Base-by-base conservation (phyloP, 1,140 invertebrate species). In the Leptinotarsa undecemlineata region DNA sequence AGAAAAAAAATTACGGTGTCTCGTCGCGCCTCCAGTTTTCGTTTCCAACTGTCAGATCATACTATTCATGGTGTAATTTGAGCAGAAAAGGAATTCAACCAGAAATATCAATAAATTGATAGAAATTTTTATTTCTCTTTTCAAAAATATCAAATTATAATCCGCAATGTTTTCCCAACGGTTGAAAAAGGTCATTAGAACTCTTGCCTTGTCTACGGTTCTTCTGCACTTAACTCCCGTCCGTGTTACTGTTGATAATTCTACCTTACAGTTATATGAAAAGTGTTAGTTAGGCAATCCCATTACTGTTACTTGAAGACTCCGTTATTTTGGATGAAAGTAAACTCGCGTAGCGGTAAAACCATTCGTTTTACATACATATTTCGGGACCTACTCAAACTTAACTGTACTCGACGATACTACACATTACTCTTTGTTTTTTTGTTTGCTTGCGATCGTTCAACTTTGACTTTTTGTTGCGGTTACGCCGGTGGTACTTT, bases 281-380 rank as follows among this genome's bases (percentile, higher is more conserved):
- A 76, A 76, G 74, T 76, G 74, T 73, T 75, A 75, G 74, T 75
- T 76, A 61, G 69, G 71, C 71, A 76, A 76, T 72, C 63, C 74
- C 60, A 70, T 76, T 76, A 76, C 70, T 71, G 74, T 71, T 71
- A 71, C 69, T 71, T 60, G 23, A 61, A 62, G 26, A 33, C n/a
- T 33, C 70, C 70, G 74, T 72, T 73, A 72, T 21, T 62, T 76
- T 48, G 70, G 74, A 67, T 76, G 74, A 76, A 76, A 76, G 74
- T 76, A 73, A 76, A 76, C 64, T 76, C 67, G 62, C 64, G 20
- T 76, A 76, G 71, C 74, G 48, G 74, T 76, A 73, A 33, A 68
- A 57, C 63, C 42, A 26, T 73, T 60, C 47, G 63, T 73, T 73
- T 73, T 73, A 73, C 61, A 73, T 73, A 73, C 71, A 66, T 47